Percentiles rank a stretch among this genome's conserved stretches.
These are phyloP conservation scores for Cynodonichthys magdalenae DNA, from an alignment of 2,797 vertebrate species.

Conservation along the genomic window DNA sequence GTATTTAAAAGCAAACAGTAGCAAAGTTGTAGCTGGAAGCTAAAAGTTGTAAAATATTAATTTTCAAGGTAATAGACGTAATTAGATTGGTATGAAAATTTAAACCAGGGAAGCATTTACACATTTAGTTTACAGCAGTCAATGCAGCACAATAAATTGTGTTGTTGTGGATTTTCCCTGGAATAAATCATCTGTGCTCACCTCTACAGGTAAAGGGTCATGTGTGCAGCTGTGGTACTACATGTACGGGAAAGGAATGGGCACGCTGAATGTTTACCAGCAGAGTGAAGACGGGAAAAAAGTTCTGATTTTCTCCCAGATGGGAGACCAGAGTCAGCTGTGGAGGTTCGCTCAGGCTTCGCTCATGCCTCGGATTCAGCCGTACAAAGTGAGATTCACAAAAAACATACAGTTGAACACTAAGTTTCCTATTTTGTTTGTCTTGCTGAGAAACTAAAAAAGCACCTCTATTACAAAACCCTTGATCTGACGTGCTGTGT, in stretches of 20 bases:
- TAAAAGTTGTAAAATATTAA: no score
- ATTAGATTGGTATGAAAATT: no score
- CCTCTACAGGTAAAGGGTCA: slow-evolving; percentile 58
- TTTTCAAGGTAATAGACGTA: no score
- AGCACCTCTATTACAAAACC: no score
- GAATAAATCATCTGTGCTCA: neutral
- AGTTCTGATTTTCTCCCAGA: slow-evolving; percentile 69
- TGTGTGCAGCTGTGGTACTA: slow-evolving; percentile 83
- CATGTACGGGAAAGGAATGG: slow-evolving; percentile 74
- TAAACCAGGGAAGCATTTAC: no score
- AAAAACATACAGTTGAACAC: neutral
- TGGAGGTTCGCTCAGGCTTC: slow-evolving; percentile 79
- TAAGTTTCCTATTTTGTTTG: no score
- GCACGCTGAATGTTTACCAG: slow-evolving; percentile 78
- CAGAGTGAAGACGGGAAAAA: slow-evolving; percentile 47
- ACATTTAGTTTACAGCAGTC: no score
- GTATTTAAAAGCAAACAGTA: no score
- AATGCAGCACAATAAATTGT: no score
- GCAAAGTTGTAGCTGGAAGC: no score
- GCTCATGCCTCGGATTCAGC: slow-evolving; percentile 50
- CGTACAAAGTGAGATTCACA: slow-evolving; percentile 68
- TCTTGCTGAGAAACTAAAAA: no score
- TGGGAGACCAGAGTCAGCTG: slow-evolving; percentile 70
- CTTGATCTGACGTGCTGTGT: slow-evolving; percentile 6
- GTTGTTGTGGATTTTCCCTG: neutral